phyloP scores from a whole-genome alignment of 2,113 vertebrate genomes.

The Poeciliopsis prolifica region DNA sequence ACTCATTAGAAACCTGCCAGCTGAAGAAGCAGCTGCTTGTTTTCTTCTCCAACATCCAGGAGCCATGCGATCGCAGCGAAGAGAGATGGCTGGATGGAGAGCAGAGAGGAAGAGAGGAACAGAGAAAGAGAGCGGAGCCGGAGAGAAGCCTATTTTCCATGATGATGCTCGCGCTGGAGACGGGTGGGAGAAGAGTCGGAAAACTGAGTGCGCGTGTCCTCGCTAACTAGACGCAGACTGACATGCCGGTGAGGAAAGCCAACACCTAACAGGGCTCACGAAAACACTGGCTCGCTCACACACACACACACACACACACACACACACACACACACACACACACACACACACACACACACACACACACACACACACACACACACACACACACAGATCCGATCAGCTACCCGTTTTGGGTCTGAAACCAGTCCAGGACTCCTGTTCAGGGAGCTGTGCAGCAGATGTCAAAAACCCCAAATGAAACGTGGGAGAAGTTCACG shows the following conservation, averaged over 20 bases:
- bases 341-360: constrained; percentile 32
- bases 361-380: constrained; percentile 34
- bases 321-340: constrained; percentile 32
- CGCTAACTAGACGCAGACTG: constrained; percentile 68
- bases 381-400: constrained; percentile 29
- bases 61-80: constrained; percentile 17
- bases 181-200: constrained; percentile 81
- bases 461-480: constrained; percentile 53
- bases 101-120: constrained; percentile 29
- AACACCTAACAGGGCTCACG: constrained; percentile 85
- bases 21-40: constrained; percentile 31
- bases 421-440: constrained; percentile 64
- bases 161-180: constrained; percentile 87
- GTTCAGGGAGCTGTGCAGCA: constrained; percentile 76
- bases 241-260: constrained; percentile 53
- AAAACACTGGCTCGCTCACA: constrained; percentile 57
- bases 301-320: constrained; percentile 42
- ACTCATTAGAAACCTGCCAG: constrained; percentile 4
- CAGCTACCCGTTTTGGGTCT: constrained; percentile 57
- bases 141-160: constrained; percentile 91
- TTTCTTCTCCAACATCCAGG: constrained; percentile 35
- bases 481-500: neutral
- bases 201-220: constrained; percentile 59
- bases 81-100: constrained; percentile 35
- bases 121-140: constrained; percentile 31